Base-by-base conservation (phyloP, 2,888 invertebrate species). In the Meganola albula region DNA sequence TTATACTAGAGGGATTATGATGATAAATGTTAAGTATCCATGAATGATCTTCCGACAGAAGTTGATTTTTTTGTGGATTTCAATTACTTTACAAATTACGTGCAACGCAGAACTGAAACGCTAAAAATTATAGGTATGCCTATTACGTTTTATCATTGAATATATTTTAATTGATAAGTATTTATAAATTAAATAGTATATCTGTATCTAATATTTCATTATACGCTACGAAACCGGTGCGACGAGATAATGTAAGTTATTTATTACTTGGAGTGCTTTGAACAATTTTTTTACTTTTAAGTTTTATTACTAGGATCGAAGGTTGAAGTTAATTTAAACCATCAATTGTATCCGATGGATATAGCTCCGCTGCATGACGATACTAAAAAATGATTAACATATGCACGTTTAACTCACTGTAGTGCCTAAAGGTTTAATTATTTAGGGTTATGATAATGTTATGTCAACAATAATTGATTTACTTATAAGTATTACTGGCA, bases 201-300 rank as follows among this genome's bases (percentile, higher is more conserved):
- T n/a, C 20, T 54, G 45, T 57, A 53, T 60, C 36, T 63, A 50
- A 61, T 62, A 74, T 76, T 76, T 75, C 63, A 73, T 73, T 74
- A 68, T 70, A 64, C 60, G 76, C 76, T 63, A 69, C 75, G 53
- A 66, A 68, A 74, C 66, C 72, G 82, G 78, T 74, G 73, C 80
- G 73, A 74, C 84, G 84, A 79, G 82, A 77, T 74, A 66, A 80
- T 73, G 84, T 84, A 82, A 84, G 84, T 84, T 79, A 74, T 63
- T 74, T 71, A 66, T 67, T 69, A 61, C 61, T 63, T 70, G 74
- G 70, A 75, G 65, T 66, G 62, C 74, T 62, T 70, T 66, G 66
- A 69, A 67, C 61, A 61, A 63, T 64, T 57, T 65, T 67, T 63
- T 74, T 61, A 66, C 63, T 58, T 48, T 55, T 59, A 55, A 59